Base-by-base conservation (phyloP, 2,113 vertebrate genomes). In the Otocyon megalotis region DNA sequence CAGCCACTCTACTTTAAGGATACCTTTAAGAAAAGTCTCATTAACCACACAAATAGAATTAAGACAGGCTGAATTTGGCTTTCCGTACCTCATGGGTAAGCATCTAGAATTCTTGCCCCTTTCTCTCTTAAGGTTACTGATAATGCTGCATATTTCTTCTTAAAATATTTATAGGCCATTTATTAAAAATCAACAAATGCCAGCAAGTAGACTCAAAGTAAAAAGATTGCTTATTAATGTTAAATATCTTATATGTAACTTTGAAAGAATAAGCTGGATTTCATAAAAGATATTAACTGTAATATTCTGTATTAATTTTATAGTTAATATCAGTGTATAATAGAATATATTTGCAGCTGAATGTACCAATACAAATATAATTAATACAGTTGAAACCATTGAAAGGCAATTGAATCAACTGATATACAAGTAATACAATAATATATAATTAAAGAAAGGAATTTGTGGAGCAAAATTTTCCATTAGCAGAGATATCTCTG, bases 101-200 rank as follows among this genome's bases (percentile, higher is more conserved):
- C 8, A 43, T 76, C 22, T 63, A 3, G 53, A 84, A 84, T 10
- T 13, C 28, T 56, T 91, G 54, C 6, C 11, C 54, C 5, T 2
- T 90, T 83, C 19, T 9, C 6, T 26, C 30, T 32, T 69, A 96
- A 88, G 10, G 1, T 74, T 50, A 81, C 28, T 58, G 50, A 67
- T 22, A 88, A 12, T 85, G 80, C 12, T 9, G 74, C 17, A 43
- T 24, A 85, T 81, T 74, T 58, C 14, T 83, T 72, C 28, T 60
- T 74, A 62, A 81, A 97, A 37, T 54, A 81, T 82, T 88, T 62
- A 76, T 56, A 54, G 32, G 28, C 12, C 56, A 96, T 84, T 81
- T 88, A 74, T 77, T 95, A 85, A 71, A 58, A 93, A 87, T 8
- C 37, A 72, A 43, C 37, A 89, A 85, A 62, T 28, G 20, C 53